Evolutionary conservation across 2,113 vertebrate genomes (phyloP), one percentile per base, ranked within the genome.

Genomic region (Hemicordylus capensis): DNA sequence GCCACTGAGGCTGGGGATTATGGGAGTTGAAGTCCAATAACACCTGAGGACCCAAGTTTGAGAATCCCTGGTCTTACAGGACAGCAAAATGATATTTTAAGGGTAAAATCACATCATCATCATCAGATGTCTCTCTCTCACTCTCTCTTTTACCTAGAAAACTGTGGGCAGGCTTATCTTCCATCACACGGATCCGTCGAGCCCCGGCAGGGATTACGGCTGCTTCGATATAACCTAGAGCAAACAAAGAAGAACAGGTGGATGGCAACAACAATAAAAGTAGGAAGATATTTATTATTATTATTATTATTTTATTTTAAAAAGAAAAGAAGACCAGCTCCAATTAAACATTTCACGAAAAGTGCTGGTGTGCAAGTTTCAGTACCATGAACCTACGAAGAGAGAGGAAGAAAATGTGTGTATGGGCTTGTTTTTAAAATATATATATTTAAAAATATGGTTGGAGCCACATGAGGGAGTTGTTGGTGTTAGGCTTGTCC

Each of bases 101-200:
- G 31, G 42, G 77, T 82, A 48, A n/a, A 81, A 80, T 61, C 1
- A 39, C 51, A 46, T 8, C 42, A 34, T 28, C 26, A 0, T 4
- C 1, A 28, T 3, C 69, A 14, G 19, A 17, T 42, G 34, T 66
- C 34, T 37, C n/a, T 42, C 31, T 54, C 17, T 76, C 6, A 15
- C 85, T 80, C 34, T 28, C 34, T 42, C 48, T 91, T 89, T 98
- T 98, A 99, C 98, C 98, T 93, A 99, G 96, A 96, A 99, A 99
- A 94, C 98, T 99, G 95, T 99, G 98, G 61, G 97, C 98, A 46
- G 99, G 99, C 82, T 98, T 98, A 93, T 99, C 98, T 89, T 99
- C 98, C 88, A 99, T 97, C 82, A 99, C 98, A 85, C 98, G 97
- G 89, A 99, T 99, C 89, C 98, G 95, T 77, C 98, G 95, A 6